phyloP scores from a whole-genome alignment of 35 echinoderm and acorn worm species.

The Chiridota heheva region DNA sequence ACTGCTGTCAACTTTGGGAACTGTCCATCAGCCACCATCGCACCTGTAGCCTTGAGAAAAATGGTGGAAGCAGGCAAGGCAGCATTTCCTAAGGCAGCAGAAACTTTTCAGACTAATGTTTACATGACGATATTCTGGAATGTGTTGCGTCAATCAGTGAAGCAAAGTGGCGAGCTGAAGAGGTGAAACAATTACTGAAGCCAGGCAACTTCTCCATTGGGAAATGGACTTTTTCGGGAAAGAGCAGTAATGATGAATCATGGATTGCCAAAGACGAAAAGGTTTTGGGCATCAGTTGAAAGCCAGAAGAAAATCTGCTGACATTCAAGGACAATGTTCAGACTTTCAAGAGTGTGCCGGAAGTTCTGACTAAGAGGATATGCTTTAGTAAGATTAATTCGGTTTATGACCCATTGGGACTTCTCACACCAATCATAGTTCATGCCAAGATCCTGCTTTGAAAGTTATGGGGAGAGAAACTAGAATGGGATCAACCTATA shows the following conservation, averaged over 20 bases:
- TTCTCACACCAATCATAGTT: conserved; percentile 44
- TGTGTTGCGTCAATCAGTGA: not conserved
- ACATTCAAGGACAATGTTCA: conserved; percentile 9
- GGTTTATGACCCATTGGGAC: conserved; percentile 45
- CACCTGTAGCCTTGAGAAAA: conserved; percentile 34
- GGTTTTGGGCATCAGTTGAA: conserved; percentile 33
- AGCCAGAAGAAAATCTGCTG: not conserved
- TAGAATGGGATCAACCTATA: conserved; percentile 58
- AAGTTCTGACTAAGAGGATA: conserved; percentile 21
- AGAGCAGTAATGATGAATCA: not conserved
- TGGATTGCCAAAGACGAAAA: conserved; percentile 28
- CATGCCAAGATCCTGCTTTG: conserved; percentile 55
- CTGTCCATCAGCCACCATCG: conserved; percentile 39
- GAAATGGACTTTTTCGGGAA: conserved; percentile 5
- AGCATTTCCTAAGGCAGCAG: conserved; percentile 10
- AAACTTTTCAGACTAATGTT: conserved; percentile 13
- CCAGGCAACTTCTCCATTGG: conserved; percentile 17
- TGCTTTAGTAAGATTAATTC: conserved; percentile 41
- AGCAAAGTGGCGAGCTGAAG: conserved; percentile 10
- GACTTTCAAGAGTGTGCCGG: conserved; percentile 33
- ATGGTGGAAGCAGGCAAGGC: conserved; percentile 5
- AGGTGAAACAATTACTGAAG: conserved; percentile 17
- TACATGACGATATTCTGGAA: conserved; percentile 39
- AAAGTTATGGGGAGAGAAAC: conserved; percentile 45
- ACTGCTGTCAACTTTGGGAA: conserved; percentile 49